A percentile compares a stretch with the other conserved stretches of the same genome.
These are phyloP conservation scores for Idaea dimidiata DNA, from an alignment of 2,888 invertebrate species.

Conservation along the genomic window DNA sequence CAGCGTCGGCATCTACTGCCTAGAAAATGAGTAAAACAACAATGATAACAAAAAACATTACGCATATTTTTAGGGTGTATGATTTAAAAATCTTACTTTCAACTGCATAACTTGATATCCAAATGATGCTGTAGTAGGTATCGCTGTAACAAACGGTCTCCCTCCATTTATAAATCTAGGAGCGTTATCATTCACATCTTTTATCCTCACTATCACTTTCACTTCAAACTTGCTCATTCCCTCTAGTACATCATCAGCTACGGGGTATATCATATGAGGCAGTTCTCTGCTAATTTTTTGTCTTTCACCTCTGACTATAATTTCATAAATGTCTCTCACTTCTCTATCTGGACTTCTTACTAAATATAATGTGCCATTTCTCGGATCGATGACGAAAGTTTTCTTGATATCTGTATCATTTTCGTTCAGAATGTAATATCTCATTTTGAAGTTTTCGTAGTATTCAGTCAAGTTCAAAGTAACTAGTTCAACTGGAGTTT, in stretches of 20 bases:
- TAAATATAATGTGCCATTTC: conserved; percentile 88
- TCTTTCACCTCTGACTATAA: conserved; percentile 73
- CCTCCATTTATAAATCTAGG: conserved; percentile 89
- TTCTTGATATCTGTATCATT: conserved; percentile 80
- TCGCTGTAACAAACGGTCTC: conserved; percentile 89
- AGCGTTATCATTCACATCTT: conserved; percentile 91
- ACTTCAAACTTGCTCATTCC: conserved; percentile 89
- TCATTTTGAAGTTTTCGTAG: conserved; percentile 83
- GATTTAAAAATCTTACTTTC: conserved; percentile 65
- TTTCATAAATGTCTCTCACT: conserved; percentile 82
- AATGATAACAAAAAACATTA: background rate
- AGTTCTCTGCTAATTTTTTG: conserved; percentile 84
- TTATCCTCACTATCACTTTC: conserved; percentile 87
- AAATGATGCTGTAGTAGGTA: conserved; percentile 89
- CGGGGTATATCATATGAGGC: conserved; percentile 88
- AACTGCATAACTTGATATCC: conserved; percentile 90
- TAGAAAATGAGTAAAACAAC: conserved; percentile 37
- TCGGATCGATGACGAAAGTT: conserved; percentile 87
- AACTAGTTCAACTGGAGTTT: conserved; percentile 86
- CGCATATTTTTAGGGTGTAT: background rate
- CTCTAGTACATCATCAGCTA: conserved; percentile 85
- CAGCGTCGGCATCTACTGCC: conserved; percentile 88
- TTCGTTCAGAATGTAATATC: conserved; percentile 83
- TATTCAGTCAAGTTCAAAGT: conserved; percentile 88
- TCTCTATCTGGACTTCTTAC: conserved; percentile 89